Evolutionary conservation across 2,113 vertebrate genomes (phyloP), one percentile per base, ranked within the genome.

Genomic region (Crocuta crocuta): DNA sequence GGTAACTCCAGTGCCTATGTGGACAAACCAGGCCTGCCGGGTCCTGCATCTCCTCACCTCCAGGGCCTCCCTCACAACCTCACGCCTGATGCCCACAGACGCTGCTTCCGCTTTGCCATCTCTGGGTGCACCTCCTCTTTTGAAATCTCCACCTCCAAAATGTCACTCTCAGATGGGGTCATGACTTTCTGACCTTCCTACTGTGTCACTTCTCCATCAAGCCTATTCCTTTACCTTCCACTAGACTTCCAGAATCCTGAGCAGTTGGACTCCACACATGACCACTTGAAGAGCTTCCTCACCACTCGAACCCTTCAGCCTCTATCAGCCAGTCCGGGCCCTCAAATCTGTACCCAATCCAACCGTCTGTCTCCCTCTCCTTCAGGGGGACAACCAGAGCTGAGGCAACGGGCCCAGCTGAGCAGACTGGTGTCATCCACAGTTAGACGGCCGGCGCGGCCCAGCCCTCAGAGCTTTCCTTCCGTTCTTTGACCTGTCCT

Each of bases 71-170:
- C 16, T 73, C 11, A 17, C 53, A 58, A 55, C n/a, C 66, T 93
- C 33, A 63, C 2, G 26, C 28, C 61, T 12, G n/a, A 58, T 5
- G 2, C 35, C 33, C 63, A 23, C 0, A 1, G 11, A 76, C 11
- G 23, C n/a, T 9, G 66, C 71, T 48, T 63, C 10, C 33, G 7
- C 19, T 73, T 92, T 63, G 28, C 31, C 71, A 43, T 58, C 71
- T 79, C 79, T 89, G 53, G 15, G 23, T 61, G 53, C 10, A 61
- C 35, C 35, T 70, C 15, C 24, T 94, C 55, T 88, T 87, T 48
- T 50, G 39, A 92, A 58, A 31, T 24, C 61, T 39, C 45, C 35
- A 68, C 23, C 68, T 96, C 86, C 79, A 79, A 85, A 68, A 71
- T 61, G 66, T 91, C 7, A 10, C 19, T 78, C 58, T 88, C 21